Percentiles rank a stretch among this genome's conserved stretches.
Conservation (phyloP, 2,888 invertebrate species). For the Synanthedon myopaeformis region DNA sequence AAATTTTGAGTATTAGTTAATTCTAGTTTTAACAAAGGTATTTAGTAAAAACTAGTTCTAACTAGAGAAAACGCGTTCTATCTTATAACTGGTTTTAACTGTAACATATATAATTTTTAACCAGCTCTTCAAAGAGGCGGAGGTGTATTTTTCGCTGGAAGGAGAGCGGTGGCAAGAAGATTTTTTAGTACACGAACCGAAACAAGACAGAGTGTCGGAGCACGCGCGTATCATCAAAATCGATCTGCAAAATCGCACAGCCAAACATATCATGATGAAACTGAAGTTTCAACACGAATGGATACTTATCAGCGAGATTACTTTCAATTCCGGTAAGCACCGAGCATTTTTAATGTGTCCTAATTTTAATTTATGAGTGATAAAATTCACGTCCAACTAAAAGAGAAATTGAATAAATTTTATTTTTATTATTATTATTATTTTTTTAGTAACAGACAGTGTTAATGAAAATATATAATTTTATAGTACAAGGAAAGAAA, state of each 20-base stretch:
- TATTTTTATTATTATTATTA: too few species aligned
- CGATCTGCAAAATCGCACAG: slow-evolving; percentile 79
- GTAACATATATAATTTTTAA: slow-evolving; percentile 10
- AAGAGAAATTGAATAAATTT: too few species aligned
- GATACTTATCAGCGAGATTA: slow-evolving; percentile 90
- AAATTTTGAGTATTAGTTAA: too few species aligned
- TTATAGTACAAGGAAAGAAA: too few species aligned
- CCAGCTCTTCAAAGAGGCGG: slow-evolving; percentile 81
- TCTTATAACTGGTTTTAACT: too few species aligned
- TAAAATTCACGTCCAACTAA: too few species aligned
- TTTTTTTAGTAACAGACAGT: too few species aligned
- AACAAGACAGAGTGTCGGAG: slow-evolving; percentile 66
- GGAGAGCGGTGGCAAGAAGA: slow-evolving; percentile 80
- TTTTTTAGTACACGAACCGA: slow-evolving; percentile 73
- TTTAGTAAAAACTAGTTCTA: too few species aligned
- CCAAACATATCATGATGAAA: slow-evolving; percentile 79
- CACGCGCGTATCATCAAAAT: slow-evolving; percentile 77
- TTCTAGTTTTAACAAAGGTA: too few species aligned
- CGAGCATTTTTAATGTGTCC: not conserved
- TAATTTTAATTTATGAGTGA: too few species aligned
- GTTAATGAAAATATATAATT: too few species aligned
- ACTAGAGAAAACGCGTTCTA: too few species aligned
- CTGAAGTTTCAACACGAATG: slow-evolving; percentile 84
- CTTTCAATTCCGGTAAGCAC: slow-evolving; percentile 81
- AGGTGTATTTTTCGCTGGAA: slow-evolving; percentile 84